These are phyloP conservation scores for Emydocephalus ijimae DNA, from an alignment of 2,113 vertebrate genomes.

Conservation along the genomic window DNA sequence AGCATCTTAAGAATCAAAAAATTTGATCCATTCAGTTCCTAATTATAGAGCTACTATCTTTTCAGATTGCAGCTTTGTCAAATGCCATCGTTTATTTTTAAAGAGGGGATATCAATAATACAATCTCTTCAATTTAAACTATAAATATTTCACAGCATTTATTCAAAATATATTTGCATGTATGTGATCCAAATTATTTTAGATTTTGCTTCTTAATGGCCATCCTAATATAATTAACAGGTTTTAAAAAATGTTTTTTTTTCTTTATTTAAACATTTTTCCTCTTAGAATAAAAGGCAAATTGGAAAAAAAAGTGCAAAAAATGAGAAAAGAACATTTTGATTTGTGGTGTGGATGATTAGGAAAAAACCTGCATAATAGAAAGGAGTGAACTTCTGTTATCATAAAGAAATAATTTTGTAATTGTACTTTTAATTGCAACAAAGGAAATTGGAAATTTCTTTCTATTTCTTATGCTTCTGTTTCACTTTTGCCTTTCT, in stretches of 20 bases:
- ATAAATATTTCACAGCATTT: neutral
- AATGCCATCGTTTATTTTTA: conserved; percentile 18
- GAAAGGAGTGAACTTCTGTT: neutral
- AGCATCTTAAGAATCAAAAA: conserved; percentile 29
- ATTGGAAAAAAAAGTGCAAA: neutral
- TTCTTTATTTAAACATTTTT: neutral
- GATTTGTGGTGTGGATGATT: neutral
- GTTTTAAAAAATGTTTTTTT: neutral
- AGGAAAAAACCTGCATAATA: neutral
- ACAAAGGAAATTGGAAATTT: neutral
- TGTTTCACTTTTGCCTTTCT: neutral
- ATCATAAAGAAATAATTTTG: neutral
- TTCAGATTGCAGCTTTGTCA: conserved; percentile 16
- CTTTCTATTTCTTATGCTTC: neutral
- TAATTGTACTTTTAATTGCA: neutral
- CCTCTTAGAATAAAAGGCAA: neutral
- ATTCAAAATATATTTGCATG: neutral
- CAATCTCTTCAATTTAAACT: neutral
- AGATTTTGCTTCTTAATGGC: neutral
- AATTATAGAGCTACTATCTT: conserved; percentile 29
- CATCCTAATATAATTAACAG: neutral
- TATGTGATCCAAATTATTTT: conserved; percentile 12
- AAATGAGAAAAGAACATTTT: neutral
- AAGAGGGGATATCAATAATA: conserved; percentile 24
- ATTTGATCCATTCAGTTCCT: conserved; percentile 20